Base-by-base conservation (phyloP, 1,140 invertebrate species). In the Glossosoma conforme region DNA sequence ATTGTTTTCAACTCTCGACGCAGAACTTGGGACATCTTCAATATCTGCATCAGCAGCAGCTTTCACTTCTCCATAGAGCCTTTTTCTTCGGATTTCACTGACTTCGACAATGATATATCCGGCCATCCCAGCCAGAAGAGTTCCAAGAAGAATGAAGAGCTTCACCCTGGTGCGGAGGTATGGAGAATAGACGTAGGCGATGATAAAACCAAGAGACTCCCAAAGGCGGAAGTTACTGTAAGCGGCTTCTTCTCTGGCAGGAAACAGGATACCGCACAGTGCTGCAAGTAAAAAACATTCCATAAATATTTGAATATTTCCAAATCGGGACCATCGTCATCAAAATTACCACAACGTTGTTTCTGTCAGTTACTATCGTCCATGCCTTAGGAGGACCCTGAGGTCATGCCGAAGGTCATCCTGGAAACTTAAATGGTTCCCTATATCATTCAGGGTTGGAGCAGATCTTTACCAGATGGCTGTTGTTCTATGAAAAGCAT, bases 161-260 rank as follows among this genome's bases (percentile, higher is more conserved):
- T 93, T 94, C 6, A 78, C 69, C 28, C 80, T 74, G 0, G 87
- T 87, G 56, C 87, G 85, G n/a, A 93, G 65, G 61, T 84, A 84
- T 2, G 87, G 84, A 25, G 82, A 89, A 33, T 86, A 81, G 14
- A 83, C 74, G 62, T 93, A 95, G 6, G 89, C 87, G 44, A 93
- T 80, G 19, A 93, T 87, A 50, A 91, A 91, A 18, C 93, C 93
- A 2, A 91, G 78, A 11, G 89, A 89, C 65, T 95, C 91, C 86
- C 93, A 92, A 11, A 97, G 73, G 4, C 92, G 80, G 67, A 94
- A 95, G 65, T 93, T 95, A 25, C 91, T 89, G 67, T 93, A 96
- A 0, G 91, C 90, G 1, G 93, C 87, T 65, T 96, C 93, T 67
- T 93, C 84, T 59, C 85, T 80, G 8, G 86, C 83, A 0, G 86